A percentile compares a stretch with the other conserved stretches of the same genome.
Conservation (phyloP, 2,797 vertebrate genomes). For the Cephalopachus bancanus region DNA sequence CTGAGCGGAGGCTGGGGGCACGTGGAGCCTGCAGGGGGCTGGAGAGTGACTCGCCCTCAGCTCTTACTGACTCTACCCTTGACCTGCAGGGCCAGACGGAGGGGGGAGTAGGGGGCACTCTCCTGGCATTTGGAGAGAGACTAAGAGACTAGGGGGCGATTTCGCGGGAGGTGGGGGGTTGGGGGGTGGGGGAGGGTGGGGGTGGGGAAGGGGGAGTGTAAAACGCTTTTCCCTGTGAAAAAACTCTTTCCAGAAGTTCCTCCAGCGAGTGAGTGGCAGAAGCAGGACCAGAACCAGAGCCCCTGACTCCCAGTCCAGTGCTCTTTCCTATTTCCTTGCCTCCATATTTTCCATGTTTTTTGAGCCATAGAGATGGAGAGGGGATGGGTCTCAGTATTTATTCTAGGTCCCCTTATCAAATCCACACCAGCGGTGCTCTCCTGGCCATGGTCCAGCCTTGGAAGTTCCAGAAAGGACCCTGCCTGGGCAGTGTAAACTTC, state of each 20-base stretch:
- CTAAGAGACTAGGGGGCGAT: too few species aligned
- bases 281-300: not conserved
- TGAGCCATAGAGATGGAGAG: not conserved
- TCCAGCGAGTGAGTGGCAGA: not conserved
- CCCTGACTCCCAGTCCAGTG: not conserved
- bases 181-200: too few species aligned
- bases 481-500: not conserved
- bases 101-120: not conserved
- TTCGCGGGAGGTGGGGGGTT: too few species aligned
- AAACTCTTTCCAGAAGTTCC: not conserved
- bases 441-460: not conserved
- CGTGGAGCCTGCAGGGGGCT: not conserved
- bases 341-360: not conserved
- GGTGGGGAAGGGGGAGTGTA: not conserved
- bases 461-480: not conserved
- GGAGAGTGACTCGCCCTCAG: not conserved
- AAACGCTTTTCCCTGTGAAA: not conserved
- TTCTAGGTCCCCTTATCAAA: not conserved
- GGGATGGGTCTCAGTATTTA: not conserved
- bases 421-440: not conserved
- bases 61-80: not conserved
- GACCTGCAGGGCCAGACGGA: not conserved
- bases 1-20: not conserved
- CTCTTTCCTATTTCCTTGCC: not conserved
- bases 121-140: not conserved